A percentile compares a stretch with the other conserved stretches of the same genome.
These are phyloP conservation scores for Drosophila phalerata DNA, from an alignment of 2,888 invertebrate genomes.

Conservation along the genomic window DNA sequence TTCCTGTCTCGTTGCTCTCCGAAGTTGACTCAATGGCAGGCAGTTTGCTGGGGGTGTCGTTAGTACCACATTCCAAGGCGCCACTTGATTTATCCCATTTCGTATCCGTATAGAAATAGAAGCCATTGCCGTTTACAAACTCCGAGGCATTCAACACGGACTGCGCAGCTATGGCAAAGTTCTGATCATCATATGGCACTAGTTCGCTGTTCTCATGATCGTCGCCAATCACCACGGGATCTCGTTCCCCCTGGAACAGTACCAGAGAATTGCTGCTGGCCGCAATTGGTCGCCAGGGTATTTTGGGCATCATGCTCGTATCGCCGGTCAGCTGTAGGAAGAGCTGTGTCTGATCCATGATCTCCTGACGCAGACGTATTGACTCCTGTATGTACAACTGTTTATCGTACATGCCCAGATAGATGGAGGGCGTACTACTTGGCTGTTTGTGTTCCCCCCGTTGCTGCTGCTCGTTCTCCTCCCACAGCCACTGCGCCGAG, in stretches of 20 bases:
- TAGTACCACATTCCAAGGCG: constrained; percentile 56
- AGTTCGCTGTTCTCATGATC: constrained; percentile 62
- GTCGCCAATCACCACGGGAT: constrained; percentile 40
- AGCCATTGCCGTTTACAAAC: constrained; percentile 92
- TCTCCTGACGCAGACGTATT: constrained; percentile 78
- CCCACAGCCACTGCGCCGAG: constrained; percentile 86
- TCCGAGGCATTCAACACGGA: constrained; percentile 91
- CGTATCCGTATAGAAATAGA: constrained; percentile 89
- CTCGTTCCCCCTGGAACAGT: constrained; percentile 63
- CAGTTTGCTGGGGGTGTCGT: constrained; percentile 43
- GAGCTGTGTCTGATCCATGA: constrained; percentile 79
- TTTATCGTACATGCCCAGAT: constrained; percentile 93
- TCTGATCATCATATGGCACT: constrained; percentile 84
- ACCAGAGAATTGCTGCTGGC: constrained; percentile 86
- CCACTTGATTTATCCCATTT: constrained; percentile 62
- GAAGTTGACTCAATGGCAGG: constrained; percentile 50
- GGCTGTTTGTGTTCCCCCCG: constrained; percentile 81
- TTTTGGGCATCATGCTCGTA: constrained; percentile 83
- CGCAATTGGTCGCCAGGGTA: constrained; percentile 92
- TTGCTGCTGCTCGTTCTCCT: constrained; percentile 78
- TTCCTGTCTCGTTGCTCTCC: constrained; percentile 37
- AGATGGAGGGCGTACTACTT: constrained; percentile 88
- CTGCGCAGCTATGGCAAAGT: constrained; percentile 88
- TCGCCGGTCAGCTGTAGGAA: constrained; percentile 82
- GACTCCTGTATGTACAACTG: constrained; percentile 88